Percentiles rank a stretch among this genome's conserved stretches.
Conservation (phyloP, 30 jellyfish, hydroid and myxozoan genomes). For the Calvadosia cruxmelitensis region DNA sequence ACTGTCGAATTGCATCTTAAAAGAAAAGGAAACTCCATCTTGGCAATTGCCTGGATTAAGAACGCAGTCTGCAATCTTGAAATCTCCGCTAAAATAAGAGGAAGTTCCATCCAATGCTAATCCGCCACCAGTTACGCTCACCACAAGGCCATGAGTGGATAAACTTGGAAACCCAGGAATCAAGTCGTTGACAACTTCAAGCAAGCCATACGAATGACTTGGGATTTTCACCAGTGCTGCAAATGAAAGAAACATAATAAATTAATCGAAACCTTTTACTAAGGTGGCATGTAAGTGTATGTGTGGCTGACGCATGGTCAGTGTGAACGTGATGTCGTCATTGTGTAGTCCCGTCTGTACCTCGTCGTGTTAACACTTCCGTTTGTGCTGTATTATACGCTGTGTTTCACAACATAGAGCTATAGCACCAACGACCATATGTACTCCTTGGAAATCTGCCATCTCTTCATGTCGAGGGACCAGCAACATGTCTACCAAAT, state of each 20-base stretch:
- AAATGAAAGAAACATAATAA: not conserved
- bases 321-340: no score
- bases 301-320: no score
- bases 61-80: slow-evolving; percentile 64
- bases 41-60: slow-evolving; percentile 66
- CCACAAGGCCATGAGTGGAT: slow-evolving; percentile 46
- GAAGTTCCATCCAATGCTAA: slow-evolving; percentile 65
- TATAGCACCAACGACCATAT: no score
- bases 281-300: no score
- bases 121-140: slow-evolving; percentile 62
- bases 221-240: slow-evolving; percentile 80
- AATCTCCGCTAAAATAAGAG: slow-evolving; percentile 73
- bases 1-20: slow-evolving; percentile 49
- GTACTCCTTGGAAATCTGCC: no score
- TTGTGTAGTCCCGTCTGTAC: no score
- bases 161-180: slow-evolving; percentile 84
- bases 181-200: slow-evolving; percentile 44
- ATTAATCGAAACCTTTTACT: no score
- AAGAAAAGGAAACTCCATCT: slow-evolving; percentile 86
- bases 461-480: no score
- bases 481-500: no score
- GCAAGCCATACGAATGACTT: slow-evolving; percentile 91
- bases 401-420: no score
- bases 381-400: no score
- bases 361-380: no score